These are phyloP conservation scores for Odontothrips loti DNA, from an alignment of 2,888 invertebrate genomes.

Conservation along the genomic window DNA sequence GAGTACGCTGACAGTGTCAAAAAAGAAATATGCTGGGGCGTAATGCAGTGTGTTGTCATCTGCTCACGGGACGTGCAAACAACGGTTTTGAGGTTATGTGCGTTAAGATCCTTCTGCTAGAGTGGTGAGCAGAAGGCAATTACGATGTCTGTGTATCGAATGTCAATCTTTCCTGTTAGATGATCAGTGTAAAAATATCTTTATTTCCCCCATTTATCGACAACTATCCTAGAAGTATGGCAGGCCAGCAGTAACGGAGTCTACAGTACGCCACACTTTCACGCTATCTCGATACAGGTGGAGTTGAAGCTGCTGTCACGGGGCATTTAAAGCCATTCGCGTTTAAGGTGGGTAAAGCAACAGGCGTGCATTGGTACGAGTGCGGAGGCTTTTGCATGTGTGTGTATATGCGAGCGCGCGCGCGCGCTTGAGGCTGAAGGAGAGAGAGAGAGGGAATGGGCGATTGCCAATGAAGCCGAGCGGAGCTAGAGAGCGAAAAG, in stretches of 20 bases:
- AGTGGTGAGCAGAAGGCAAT: too few species aligned
- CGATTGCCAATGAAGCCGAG: too few species aligned
- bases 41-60: too few species aligned
- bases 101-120: neutral
- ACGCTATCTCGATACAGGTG: neutral
- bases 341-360: too few species aligned
- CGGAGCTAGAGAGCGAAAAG: neutral
- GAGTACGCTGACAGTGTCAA: too few species aligned
- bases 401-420: neutral
- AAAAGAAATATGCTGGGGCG: too few species aligned
- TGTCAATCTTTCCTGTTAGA: too few species aligned
- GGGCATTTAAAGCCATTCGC: too few species aligned
- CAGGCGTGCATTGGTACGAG: neutral
- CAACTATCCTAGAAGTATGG: neutral
- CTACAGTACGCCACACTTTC: constrained; percentile 4
- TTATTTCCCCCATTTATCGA: too few species aligned
- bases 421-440: neutral
- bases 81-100: neutral
- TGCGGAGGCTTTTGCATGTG: neutral
- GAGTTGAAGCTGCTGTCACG: neutral
- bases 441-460: neutral
- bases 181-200: too few species aligned
- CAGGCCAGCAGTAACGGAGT: neutral
- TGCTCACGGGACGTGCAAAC: neutral
- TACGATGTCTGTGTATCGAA: too few species aligned